Conservation (phyloP, 2,888 invertebrate species). For the Dasypogon diadema region DNA sequence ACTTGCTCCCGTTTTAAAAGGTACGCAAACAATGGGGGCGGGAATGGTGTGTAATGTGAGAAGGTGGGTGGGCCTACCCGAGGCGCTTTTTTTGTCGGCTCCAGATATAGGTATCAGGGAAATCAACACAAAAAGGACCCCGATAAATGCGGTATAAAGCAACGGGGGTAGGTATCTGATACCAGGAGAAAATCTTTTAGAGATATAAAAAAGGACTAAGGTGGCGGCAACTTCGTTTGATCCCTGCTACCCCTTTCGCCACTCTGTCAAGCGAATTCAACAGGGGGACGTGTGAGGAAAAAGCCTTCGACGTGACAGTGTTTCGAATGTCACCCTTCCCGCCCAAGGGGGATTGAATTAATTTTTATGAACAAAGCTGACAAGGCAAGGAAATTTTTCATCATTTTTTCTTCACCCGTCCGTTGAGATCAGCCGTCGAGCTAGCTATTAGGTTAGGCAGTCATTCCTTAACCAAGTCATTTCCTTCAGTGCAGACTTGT, state of each 20-base stretch:
- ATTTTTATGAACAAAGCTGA: conserved; percentile 44
- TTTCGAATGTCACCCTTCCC: conserved; percentile 16
- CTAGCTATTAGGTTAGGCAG: conserved; percentile 46
- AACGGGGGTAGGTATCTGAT: background rate
- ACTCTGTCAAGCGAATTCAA: background rate
- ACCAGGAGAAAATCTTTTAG: background rate
- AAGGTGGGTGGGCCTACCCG: background rate
- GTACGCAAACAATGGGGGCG: background rate
- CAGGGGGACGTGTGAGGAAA: background rate
- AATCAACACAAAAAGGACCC: conserved; percentile 24
- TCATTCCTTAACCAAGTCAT: conserved; percentile 49
- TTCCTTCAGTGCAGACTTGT: conserved; percentile 9
- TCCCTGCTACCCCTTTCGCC: conserved; percentile 40
- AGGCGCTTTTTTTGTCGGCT: background rate
- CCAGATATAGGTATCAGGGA: conserved; percentile 32
- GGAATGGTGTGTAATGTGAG: background rate
- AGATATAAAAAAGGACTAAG: conserved; percentile 2
- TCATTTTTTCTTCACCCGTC: conserved; percentile 18
- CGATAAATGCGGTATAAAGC: conserved; percentile 2
- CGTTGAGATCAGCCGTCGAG: conserved; percentile 29
- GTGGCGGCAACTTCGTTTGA: conserved; percentile 39
- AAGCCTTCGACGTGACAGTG: conserved; percentile 28
- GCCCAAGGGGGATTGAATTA: conserved; percentile 45
- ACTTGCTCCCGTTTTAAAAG: conserved; percentile 10
- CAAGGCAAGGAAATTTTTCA: conserved; percentile 38